Conservation (phyloP, 2,888 invertebrate species). For the Lasioglossum vierecki region DNA sequence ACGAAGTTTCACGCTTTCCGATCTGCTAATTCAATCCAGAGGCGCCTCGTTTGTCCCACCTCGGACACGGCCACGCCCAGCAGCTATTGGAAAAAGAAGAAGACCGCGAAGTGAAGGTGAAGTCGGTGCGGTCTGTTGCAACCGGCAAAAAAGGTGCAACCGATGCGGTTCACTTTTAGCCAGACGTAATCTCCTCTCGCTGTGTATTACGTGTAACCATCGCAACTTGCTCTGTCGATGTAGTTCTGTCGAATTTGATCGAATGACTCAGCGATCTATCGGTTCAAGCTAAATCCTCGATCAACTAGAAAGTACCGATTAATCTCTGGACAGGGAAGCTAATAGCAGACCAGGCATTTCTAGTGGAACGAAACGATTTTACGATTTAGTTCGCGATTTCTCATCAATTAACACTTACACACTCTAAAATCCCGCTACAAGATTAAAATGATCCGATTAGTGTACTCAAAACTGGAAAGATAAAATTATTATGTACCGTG, state of each 20-base stretch:
- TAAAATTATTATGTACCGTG: neutral
- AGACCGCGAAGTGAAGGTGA: conserved; percentile 46
- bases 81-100: conserved; percentile 29
- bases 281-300: neutral
- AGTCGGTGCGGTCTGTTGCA: conserved; percentile 20
- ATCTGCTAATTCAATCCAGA: neutral
- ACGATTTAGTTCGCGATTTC: neutral
- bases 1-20: neutral
- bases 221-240: conserved; percentile 7
- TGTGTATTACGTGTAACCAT: conserved; percentile 23
- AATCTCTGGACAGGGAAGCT: neutral
- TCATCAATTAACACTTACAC: neutral
- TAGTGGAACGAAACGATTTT: neutral
- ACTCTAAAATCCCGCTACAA: neutral
- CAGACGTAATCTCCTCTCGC: conserved; percentile 36
- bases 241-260: neutral
- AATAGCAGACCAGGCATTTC: no score
- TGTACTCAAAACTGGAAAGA: neutral
- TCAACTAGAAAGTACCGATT: neutral
- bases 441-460: neutral
- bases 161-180: conserved; percentile 25
- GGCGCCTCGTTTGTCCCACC: conserved; percentile 23
- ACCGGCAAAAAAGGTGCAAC: conserved; percentile 37
- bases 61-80: conserved; percentile 32
- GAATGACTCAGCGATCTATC: neutral